Conservation (phyloP, 2,113 vertebrate genomes). For the Struthio camelus region DNA sequence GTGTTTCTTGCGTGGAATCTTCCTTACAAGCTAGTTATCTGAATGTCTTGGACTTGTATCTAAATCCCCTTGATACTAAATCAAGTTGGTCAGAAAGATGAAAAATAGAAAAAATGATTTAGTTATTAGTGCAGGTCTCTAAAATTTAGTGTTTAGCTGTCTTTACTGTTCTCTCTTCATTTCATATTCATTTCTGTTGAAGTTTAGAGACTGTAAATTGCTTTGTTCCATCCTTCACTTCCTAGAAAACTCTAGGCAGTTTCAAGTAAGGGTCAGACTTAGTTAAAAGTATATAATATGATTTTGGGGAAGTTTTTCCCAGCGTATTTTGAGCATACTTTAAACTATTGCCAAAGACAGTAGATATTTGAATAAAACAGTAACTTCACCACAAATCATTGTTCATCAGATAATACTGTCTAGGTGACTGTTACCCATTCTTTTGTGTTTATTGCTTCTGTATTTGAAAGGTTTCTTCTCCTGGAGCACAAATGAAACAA, state of each 20-base stretch:
- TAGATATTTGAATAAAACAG: background rate
- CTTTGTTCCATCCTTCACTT: background rate
- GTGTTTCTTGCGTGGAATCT: background rate
- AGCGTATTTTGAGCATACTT: background rate
- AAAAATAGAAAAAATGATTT: background rate
- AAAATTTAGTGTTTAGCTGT: background rate
- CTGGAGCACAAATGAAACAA: background rate
- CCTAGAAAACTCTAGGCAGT: background rate
- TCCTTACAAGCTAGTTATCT: background rate
- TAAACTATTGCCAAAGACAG: background rate
- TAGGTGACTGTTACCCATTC: background rate
- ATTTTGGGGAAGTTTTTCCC: background rate
- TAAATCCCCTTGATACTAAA: background rate
- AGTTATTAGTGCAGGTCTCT: background rate
- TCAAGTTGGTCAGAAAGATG: background rate
- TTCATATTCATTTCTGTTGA: background rate
- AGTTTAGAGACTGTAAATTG: background rate
- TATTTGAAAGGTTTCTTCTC: background rate
- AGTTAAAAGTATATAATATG: background rate
- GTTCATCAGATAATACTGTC: background rate
- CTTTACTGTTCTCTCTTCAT: background rate
- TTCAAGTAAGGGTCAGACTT: background rate
- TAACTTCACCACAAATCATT: background rate
- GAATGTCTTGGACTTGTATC: background rate
- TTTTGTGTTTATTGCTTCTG: background rate